Evolutionary conservation across 35 echinoderm and acorn worm genomes (phyloP), one percentile per base, ranked within the genome.

Genomic region (Ophiothrix spiculata): DNA sequence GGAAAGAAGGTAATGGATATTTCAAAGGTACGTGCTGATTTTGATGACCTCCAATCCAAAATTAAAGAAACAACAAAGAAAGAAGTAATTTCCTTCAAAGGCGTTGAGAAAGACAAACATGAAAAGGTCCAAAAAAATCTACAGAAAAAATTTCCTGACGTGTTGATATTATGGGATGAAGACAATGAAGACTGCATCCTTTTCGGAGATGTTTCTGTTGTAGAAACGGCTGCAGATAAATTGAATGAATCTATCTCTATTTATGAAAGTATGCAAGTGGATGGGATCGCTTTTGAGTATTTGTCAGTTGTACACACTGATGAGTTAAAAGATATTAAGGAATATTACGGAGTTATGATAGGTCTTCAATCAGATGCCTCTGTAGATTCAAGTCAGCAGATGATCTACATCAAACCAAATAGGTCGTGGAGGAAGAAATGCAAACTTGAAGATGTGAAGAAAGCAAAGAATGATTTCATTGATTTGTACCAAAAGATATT

Each of bases 381-480:
- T 4, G 2, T 2, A 69, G 60, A 12, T n/a, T 21, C 36, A 23
- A 38, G 69, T 25, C 1, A 64, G 33, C 0, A 36, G 2, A 23
- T 23, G 14, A 17, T 31, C 31, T 35, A 49, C 10, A 40, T 79
- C 1, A 74, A 36, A 25, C 60, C 60, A 33, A 60, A 63, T 15
- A 37, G 13, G 17, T 25, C 63, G 32, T 33, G 54, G 36, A 64
- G 69, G 19, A 32, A 23, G 23, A 83, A 83, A 64, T 36, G 12
- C 35, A 36, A 33, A 82, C 13, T 49, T 35, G 34, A 0, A 34
- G 32, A 74, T 31, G 1, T 83, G 0, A 0, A 74, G 4, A 33
- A 37, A 64, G 81, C 81, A 21, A 63, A n/a, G 12, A 56, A 64
- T 31, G 56, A 60, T n/a, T 83, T 83, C 54, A 83, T 38, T 28